Percentiles rank a stretch among this genome's conserved stretches.
phyloP scores from a whole-genome alignment of 2,797 vertebrate species.

The Pelochelys cantorii region DNA sequence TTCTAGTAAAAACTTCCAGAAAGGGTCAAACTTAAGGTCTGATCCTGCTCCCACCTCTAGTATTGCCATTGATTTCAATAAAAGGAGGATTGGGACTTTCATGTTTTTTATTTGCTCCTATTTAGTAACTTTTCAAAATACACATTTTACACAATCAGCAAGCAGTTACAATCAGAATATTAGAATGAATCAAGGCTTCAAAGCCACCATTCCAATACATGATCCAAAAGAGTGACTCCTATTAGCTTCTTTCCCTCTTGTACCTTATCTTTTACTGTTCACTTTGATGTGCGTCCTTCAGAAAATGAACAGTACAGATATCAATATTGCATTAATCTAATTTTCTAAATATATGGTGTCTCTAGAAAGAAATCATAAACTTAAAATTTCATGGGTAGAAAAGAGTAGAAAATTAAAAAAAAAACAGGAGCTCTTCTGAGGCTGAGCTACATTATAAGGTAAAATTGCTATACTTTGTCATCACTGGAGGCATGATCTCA shows the following conservation, averaged over 20 bases:
- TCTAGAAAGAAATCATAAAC: constrained; percentile 41
- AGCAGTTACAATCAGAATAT: not conserved
- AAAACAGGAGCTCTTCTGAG: constrained; percentile 35
- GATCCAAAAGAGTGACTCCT: not conserved
- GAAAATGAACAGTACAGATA: constrained; percentile 20
- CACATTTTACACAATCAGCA: not conserved
- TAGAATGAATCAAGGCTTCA: not conserved
- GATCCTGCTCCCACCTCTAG: not conserved
- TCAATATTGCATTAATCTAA: constrained; percentile 59
- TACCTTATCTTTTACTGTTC: not conserved
- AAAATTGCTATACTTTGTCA: not conserved
- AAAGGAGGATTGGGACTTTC: not conserved
- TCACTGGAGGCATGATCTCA: constrained; percentile 22
- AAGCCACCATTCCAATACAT: not conserved
- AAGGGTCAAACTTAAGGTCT: not conserved
- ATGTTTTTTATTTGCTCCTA: not conserved
- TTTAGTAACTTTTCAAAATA: not conserved
- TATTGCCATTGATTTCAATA: not conserved
- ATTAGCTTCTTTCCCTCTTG: not conserved
- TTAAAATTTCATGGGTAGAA: constrained; percentile 56
- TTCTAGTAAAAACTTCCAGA: not conserved
- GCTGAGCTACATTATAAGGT: constrained; percentile 6
- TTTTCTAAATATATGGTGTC: constrained; percentile 58
- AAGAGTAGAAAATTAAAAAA: constrained; percentile 41
- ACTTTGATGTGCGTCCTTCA: constrained; percentile 16